Evolutionary conservation across 2,888 invertebrate genomes (phyloP).

Genomic region (Atherix ibis): DNA sequence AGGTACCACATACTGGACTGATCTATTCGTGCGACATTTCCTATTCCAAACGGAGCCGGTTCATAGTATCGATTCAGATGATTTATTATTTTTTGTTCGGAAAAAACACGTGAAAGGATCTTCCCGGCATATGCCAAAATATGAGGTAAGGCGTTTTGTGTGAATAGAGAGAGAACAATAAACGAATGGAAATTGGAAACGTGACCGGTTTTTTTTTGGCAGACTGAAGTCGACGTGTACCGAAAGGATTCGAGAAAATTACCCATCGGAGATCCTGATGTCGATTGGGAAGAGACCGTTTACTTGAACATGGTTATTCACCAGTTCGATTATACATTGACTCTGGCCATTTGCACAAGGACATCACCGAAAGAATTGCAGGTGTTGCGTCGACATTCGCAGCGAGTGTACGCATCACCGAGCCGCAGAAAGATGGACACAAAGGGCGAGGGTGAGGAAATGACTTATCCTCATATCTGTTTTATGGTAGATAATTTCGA

Average conservation of each 20-base stretch:
- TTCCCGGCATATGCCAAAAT: constrained; percentile 74
- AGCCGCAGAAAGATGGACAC: constrained; percentile 94
- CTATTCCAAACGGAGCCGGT: constrained; percentile 70
- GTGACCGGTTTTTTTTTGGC: background rate
- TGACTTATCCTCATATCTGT: constrained; percentile 97
- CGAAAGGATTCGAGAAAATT: constrained; percentile 92
- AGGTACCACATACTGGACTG: constrained; percentile 91
- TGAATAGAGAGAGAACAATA: background rate
- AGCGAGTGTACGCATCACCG: constrained; percentile 94
- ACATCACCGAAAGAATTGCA: constrained; percentile 96
- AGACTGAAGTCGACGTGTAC: constrained; percentile 94
- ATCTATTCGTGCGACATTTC: constrained; percentile 86
- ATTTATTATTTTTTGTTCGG: constrained; percentile 88
- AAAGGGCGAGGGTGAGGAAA: constrained; percentile 96
- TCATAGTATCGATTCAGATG: constrained; percentile 75
- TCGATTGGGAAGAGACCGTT: constrained; percentile 99
- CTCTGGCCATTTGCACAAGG: constrained; percentile 93
- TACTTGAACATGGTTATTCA: constrained; percentile 95
- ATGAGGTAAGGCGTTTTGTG: constrained; percentile 49
- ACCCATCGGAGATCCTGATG: constrained; percentile 88
- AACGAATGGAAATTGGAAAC: background rate
- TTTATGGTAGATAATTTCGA: constrained; percentile 99
- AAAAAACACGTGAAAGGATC: constrained; percentile 80
- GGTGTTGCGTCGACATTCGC: constrained; percentile 80
- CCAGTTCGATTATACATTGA: constrained; percentile 95